phyloP scores from a whole-genome alignment of 2,888 invertebrate genomes.

The Epirrhoe tristata region DNA sequence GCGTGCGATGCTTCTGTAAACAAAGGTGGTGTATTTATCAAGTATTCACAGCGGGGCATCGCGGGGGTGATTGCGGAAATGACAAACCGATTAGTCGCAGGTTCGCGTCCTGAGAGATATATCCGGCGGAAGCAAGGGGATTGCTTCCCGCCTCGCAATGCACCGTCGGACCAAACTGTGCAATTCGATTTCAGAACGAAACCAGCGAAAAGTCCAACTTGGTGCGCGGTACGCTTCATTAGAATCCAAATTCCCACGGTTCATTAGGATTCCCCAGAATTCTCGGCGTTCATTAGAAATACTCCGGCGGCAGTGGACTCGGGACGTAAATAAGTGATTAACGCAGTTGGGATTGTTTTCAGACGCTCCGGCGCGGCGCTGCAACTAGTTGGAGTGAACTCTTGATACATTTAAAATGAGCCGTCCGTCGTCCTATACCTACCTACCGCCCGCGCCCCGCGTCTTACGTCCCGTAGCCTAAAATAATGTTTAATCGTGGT shows the following conservation, averaged over 20 bases:
- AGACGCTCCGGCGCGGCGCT: slow-evolving; percentile 59
- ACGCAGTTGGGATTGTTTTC: slow-evolving; percentile 84
- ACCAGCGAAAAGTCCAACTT: slow-evolving; percentile 59
- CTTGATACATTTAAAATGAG: slow-evolving; percentile 82
- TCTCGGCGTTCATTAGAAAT: slow-evolving; percentile 81
- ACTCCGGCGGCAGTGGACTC: slow-evolving; percentile 74
- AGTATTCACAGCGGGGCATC: slow-evolving; percentile 69
- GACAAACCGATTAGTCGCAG: slow-evolving; percentile 81
- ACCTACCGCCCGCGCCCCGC: slow-evolving; percentile 21
- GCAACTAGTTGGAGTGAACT: slow-evolving; percentile 70
- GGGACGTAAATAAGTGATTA: slow-evolving; percentile 84
- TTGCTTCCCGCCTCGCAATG: slow-evolving; percentile 75
- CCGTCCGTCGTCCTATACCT: slow-evolving; percentile 48
- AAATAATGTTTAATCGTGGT: slow-evolving; percentile 65
- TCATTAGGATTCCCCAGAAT: slow-evolving; percentile 80
- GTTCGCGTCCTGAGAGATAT: slow-evolving; percentile 73
- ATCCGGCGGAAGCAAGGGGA: slow-evolving; percentile 78
- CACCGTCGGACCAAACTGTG: slow-evolving; percentile 63
- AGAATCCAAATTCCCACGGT: slow-evolving; percentile 82
- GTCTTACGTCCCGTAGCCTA: slow-evolving; percentile 30
- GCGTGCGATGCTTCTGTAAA: slow-evolving; percentile 42
- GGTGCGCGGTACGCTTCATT: slow-evolving; percentile 66
- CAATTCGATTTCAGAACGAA: slow-evolving; percentile 69
- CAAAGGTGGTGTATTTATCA: slow-evolving; percentile 62
- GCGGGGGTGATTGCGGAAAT: slow-evolving; percentile 79